phyloP scores from a whole-genome alignment of 2,113 vertebrate species.

The Ciconia maguari region DNA sequence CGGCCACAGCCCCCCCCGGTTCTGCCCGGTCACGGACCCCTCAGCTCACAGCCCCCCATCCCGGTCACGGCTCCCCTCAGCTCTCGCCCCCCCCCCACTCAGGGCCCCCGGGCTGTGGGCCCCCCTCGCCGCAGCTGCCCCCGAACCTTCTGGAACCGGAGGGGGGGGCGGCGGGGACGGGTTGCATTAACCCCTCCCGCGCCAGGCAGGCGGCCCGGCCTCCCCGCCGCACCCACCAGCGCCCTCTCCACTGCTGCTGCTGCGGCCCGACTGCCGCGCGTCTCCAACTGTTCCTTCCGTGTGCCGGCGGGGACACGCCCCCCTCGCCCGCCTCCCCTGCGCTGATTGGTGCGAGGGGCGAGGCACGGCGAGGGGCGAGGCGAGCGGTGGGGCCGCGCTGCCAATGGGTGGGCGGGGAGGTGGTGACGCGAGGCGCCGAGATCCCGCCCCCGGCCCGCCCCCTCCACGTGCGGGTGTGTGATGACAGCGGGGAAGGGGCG shows the following conservation, averaged over 20 bases:
- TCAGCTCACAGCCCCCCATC: no score
- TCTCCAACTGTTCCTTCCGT: conserved; percentile 4
- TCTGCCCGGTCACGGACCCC: no score
- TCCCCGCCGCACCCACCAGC: background rate
- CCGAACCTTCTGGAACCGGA: background rate
- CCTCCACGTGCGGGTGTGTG: conserved; percentile 60
- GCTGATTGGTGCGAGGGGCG: background rate
- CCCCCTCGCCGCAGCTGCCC: no score
- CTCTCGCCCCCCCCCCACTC: background rate
- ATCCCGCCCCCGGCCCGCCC: background rate
- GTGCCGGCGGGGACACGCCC: background rate
- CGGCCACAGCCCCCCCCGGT: background rate
- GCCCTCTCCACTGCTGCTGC: background rate
- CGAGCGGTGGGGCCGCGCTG: rapidly evolving
- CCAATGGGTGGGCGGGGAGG: background rate
- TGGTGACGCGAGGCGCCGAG: rapidly evolving
- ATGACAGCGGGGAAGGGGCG: conserved; percentile 36
- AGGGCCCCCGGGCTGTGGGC: no score
- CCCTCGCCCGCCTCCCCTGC: background rate
- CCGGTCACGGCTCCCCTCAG: no score
- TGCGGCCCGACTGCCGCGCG: background rate
- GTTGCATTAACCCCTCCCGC: no score
- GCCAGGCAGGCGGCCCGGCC: no score
- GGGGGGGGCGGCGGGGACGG: no score
- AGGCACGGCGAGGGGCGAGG: background rate